Percentiles rank a stretch among this genome's conserved stretches.
Evolutionary conservation across 2,888 invertebrate genomes (phyloP).

Genomic region (Dicycla oo): DNA sequence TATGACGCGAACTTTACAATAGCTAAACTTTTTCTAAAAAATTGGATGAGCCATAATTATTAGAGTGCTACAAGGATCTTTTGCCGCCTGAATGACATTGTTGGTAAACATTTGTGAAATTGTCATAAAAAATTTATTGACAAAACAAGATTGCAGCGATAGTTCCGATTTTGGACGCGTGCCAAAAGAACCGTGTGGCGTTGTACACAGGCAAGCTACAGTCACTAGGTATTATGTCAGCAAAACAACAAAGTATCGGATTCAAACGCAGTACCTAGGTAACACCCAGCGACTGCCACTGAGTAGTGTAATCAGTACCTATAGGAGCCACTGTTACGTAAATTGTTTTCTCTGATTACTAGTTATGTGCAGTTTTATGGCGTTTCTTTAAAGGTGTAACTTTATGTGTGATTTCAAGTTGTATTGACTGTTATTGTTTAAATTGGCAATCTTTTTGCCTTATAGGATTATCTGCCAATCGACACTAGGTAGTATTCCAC

Average conservation of each 20-base stretch:
- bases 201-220: too few species aligned
- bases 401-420: slow-evolving; percentile 10
- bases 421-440: background rate
- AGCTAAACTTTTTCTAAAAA: background rate
- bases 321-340: slow-evolving; percentile 35
- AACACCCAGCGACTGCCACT: background rate
- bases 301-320: slow-evolving; percentile 26
- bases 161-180: background rate
- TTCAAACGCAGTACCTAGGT: background rate
- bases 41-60: too few species aligned
- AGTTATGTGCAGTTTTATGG: slow-evolving; percentile 3
- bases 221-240: background rate
- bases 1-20: too few species aligned
- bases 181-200: background rate
- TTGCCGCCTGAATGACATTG: too few species aligned
- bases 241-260: slow-evolving; percentile 9
- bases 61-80: too few species aligned
- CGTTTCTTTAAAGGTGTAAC: slow-evolving; percentile 6
- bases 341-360: slow-evolving; percentile 18
- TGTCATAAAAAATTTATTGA: too few species aligned
- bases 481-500: background rate
- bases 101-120: too few species aligned
- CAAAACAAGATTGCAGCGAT: background rate
- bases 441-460: background rate
- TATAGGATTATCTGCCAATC: background rate